These are phyloP conservation scores for Montipora foliosa DNA, from an alignment of 64 coral and sea anemone species.

Conservation along the genomic window DNA sequence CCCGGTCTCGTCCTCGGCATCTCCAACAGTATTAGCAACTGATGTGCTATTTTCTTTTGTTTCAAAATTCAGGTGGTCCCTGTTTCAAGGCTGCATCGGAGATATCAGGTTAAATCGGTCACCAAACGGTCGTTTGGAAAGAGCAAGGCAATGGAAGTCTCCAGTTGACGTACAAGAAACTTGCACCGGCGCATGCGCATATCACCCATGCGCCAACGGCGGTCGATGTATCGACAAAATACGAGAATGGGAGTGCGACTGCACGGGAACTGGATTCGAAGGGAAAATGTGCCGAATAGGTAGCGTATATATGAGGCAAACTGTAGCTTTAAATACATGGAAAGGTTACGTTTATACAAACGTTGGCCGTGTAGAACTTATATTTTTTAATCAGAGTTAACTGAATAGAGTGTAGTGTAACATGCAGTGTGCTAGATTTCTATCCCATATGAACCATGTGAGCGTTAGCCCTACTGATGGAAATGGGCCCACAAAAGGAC, in stretches of 20 bases:
- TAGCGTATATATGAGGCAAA: neutral
- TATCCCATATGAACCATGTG: no score
- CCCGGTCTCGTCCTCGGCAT: neutral
- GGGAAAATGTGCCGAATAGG: constrained; percentile 22
- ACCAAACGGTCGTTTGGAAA: constrained; percentile 15
- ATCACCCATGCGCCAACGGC: constrained; percentile 15
- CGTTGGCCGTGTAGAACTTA: no score
- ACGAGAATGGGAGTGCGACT: constrained; percentile 54
- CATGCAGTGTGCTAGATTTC: no score
- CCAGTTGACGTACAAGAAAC: neutral
- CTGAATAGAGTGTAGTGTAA: no score
- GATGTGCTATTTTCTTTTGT: neutral
- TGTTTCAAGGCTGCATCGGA: constrained; percentile 30
- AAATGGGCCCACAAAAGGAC: no score
- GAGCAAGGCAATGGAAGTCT: neutral
- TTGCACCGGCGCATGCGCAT: neutral
- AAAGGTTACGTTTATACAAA: no score
- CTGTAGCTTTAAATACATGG: no score
- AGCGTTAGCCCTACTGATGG: no score
- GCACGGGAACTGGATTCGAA: constrained; percentile 64
- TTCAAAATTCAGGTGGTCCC: neutral
- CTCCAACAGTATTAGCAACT: neutral
- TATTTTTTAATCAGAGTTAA: no score
- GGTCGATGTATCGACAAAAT: constrained; percentile 59
- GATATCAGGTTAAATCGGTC: constrained; percentile 20